A percentile compares a stretch with the other conserved stretches of the same genome.
Conservation (phyloP, 2,797 vertebrate genomes). For the Oreochromis mossambicus region DNA sequence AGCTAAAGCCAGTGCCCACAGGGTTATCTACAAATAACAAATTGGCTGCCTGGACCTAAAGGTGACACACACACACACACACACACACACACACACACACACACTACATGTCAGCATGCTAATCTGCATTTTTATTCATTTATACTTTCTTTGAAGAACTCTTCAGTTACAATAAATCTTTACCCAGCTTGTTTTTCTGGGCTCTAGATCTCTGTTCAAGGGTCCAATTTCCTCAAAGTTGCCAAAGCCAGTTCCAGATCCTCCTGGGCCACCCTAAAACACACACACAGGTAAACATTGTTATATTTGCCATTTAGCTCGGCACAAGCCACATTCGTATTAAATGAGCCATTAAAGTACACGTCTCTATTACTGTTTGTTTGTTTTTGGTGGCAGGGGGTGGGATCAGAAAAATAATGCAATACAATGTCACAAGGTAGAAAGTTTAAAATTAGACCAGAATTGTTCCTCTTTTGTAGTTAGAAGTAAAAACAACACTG, state of each 20-base stretch:
- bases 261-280: slow-evolving; percentile 89
- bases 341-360: background rate
- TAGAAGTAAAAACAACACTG: background rate
- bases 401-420: background rate
- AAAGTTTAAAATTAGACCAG: background rate
- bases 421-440: fast-evolving
- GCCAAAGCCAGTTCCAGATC: slow-evolving; percentile 91
- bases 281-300: background rate
- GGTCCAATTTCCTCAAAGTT: slow-evolving; percentile 98
- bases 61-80: slow-evolving; percentile 55
- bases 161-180: background rate
- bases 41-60: slow-evolving; percentile 84
- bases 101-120: background rate
- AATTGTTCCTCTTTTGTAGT: background rate
- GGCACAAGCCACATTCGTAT: background rate
- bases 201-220: slow-evolving; percentile 76
- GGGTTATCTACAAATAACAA: slow-evolving; percentile 96
- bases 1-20: slow-evolving; percentile 93
- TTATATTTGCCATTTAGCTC: background rate
- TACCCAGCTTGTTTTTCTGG: slow-evolving; percentile 90
- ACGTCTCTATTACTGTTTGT: background rate
- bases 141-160: background rate
- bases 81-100: background rate
- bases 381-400: background rate
- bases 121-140: background rate